phyloP scores from a whole-genome alignment of 2,113 vertebrate species.

The Rhinopomastus cyanomelas region DNA sequence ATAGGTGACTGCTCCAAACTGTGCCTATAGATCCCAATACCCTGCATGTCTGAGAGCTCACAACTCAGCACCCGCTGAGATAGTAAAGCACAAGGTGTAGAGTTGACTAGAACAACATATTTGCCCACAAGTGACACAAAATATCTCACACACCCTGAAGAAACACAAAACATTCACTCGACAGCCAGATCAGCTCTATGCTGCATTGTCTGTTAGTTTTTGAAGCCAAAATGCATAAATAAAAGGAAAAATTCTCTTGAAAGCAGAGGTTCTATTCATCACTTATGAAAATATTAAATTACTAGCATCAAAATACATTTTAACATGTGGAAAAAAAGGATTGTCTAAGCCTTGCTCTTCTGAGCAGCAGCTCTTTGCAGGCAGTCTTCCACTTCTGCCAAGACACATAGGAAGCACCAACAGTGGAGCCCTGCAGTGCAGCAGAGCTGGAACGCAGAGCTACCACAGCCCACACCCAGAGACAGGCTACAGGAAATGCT shows the following conservation, averaged over 20 bases:
- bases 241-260: neutral
- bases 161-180: neutral
- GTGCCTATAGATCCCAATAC: rapidly evolving
- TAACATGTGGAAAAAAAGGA: neutral
- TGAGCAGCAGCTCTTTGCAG: neutral
- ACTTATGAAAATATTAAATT: neutral
- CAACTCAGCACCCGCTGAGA: neutral
- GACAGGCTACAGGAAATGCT: neutral
- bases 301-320: neutral
- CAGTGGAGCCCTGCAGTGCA: rapidly evolving
- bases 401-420: too few relatives aligned
- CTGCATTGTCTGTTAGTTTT: neutral
- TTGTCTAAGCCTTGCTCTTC: neutral
- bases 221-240: neutral
- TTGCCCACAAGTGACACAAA: neutral
- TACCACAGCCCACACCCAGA: neutral
- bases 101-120: neutral
- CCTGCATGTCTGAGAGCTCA: rapidly evolving
- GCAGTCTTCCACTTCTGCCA: neutral
- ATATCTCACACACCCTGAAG: neutral
- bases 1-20: neutral
- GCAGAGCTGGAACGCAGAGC: neutral
- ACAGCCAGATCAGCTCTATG: neutral
- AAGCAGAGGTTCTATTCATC: slow-evolving; percentile 15
- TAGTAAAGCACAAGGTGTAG: neutral